A percentile compares a stretch with the other conserved stretches of the same genome.
Conservation (phyloP, 2,113 vertebrate species). For the Cariama cristata region DNA sequence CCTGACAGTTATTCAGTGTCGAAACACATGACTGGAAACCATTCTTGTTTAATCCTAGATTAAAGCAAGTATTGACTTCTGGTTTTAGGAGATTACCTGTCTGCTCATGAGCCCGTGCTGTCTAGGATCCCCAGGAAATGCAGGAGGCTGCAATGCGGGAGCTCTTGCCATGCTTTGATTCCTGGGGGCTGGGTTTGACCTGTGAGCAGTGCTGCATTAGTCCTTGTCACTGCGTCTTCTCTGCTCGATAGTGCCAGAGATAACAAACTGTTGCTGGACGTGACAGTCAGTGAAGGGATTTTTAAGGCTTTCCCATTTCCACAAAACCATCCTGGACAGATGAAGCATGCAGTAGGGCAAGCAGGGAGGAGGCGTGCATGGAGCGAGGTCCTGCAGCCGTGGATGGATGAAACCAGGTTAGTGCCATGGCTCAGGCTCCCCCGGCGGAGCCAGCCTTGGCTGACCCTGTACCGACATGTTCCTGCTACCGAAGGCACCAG, state of each 20-base stretch:
- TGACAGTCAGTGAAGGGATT: not conserved
- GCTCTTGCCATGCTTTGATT: accelerated
- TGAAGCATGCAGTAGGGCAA: not conserved
- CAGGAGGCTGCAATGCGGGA: not conserved
- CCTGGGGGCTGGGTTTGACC: not conserved
- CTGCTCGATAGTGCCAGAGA: accelerated
- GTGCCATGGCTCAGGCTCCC: not conserved
- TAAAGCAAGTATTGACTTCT: not conserved
- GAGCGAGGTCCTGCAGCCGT: accelerated
- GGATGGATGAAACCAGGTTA: not conserved
- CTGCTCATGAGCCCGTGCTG: not conserved
- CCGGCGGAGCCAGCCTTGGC: not conserved
- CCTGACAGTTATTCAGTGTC: not conserved
- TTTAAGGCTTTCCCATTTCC: not conserved
- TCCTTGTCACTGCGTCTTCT: not conserved
- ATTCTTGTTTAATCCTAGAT: not conserved
- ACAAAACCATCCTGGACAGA: not conserved
- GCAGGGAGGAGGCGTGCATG: not conserved
- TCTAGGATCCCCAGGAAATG: not conserved
- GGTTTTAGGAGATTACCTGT: not conserved
- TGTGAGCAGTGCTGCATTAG: not conserved
- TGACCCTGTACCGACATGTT: not conserved
- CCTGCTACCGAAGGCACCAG: not conserved
- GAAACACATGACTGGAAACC: not conserved
- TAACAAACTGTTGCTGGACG: not conserved